These are phyloP conservation scores for Cheirogaleus major DNA, from an alignment of 2,797 vertebrate species.

Conservation along the genomic window DNA sequence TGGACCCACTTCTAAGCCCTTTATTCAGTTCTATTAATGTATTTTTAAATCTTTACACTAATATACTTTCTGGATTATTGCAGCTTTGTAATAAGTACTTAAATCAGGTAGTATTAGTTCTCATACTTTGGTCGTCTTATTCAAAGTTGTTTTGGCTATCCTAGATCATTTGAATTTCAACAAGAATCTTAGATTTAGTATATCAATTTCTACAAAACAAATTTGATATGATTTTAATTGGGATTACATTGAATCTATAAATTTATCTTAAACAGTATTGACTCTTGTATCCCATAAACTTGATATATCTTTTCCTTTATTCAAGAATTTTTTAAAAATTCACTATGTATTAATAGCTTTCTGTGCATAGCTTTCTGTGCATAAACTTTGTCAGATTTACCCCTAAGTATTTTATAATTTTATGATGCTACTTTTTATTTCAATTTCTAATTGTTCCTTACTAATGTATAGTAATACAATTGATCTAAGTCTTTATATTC, in stretches of 20 bases:
- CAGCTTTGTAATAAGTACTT: background rate
- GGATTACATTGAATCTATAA: background rate
- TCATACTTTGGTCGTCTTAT: background rate
- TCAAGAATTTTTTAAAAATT: background rate
- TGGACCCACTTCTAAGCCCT: background rate
- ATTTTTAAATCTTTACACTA: background rate
- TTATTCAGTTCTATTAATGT: background rate
- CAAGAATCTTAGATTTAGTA: background rate
- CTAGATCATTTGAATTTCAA: background rate
- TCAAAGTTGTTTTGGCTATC: background rate
- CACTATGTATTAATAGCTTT: background rate
- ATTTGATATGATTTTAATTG: background rate
- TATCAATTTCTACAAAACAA: background rate
- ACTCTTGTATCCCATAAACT: background rate
- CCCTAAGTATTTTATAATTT: background rate
- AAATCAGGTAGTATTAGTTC: background rate
- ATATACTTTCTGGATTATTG: background rate
- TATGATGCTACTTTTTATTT: background rate
- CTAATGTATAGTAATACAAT: background rate
- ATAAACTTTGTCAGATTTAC: background rate
- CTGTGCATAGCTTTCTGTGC: background rate
- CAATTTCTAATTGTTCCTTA: background rate
- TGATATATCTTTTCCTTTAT: background rate
- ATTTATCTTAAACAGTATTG: background rate
- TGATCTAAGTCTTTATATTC: background rate